phyloP scores from a whole-genome alignment of 2,797 vertebrate species.

The Eulemur coronatus region DNA sequence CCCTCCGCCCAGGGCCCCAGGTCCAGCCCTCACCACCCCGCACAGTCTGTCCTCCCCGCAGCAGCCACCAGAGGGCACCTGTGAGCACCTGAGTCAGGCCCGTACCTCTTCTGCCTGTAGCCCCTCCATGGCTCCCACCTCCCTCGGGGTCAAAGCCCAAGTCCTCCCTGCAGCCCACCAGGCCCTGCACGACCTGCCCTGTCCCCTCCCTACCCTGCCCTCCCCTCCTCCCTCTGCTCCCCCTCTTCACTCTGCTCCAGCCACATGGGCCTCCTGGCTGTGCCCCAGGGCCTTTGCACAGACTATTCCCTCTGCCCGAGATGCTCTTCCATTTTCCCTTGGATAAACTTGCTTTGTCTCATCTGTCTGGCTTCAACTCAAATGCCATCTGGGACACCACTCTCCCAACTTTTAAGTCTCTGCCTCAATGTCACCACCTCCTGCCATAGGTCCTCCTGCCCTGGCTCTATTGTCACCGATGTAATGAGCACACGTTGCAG shows the following conservation, averaged over 20 bases:
- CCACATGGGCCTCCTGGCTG: rapidly evolving
- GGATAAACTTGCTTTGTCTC: background rate
- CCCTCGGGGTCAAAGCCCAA: background rate
- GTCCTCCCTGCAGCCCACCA: background rate
- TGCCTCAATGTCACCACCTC: background rate
- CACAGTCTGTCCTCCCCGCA: background rate
- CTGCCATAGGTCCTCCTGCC: too few relatives aligned
- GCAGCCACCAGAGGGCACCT: background rate
- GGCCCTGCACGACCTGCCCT: too few relatives aligned
- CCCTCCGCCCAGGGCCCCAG: background rate
- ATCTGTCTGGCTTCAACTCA: background rate
- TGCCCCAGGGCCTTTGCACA: background rate
- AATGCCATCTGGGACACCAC: background rate
- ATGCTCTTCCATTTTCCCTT: background rate
- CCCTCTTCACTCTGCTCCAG: background rate
- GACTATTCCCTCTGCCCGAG: background rate
- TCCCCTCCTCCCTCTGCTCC: background rate
- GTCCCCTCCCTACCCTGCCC: rapidly evolving
- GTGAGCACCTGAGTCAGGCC: background rate
- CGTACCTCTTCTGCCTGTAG: background rate
- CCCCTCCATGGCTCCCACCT: background rate
- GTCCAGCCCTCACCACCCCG: too few relatives aligned
- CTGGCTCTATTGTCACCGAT: background rate
- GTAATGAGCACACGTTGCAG: background rate
- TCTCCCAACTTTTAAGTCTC: background rate